Evolutionary conservation across 2,888 invertebrate genomes (phyloP), one percentile per base, ranked within the genome.

Genomic region (Tachystola acroxantha): DNA sequence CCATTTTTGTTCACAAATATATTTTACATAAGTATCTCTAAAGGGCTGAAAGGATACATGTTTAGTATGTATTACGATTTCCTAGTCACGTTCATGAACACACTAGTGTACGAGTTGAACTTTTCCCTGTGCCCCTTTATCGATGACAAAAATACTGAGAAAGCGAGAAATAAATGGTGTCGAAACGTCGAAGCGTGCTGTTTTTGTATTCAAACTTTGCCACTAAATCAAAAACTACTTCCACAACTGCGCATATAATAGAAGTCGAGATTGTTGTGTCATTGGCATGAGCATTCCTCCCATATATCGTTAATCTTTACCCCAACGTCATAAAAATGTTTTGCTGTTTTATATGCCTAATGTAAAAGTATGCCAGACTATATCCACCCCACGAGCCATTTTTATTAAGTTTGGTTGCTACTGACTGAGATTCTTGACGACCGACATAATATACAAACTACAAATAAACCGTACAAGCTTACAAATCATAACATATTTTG

Each of bases 161-260:
- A 64, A 65, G 53, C 62, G 61, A 53, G 58, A 68, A 74, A 70
- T 68, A 75, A 74, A 72, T 70, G 62, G 64, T 61, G 60, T 63
- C 52, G 61, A 62, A 63, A 65, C 53, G 63, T 62, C 62, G 63
- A 58, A 52, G 51, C 58, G 56, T 45, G 53, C 59, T 64, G 60
- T 71, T 66, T 73, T 67, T 71, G 60, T 69, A 64, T 67, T 64
- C 58, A 50, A 77, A 73, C 68, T 74, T 72, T 46, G 48, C 48
- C 51, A 60, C 56, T 74, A 70, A 72, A 75, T 74, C 73, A 75
- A 62, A 65, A 68, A 71, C 59, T 65, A 70, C 50, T 66, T 62
- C 46, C 48, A 40, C 40, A 50, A 47, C 41, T 45, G 46, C 51
- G 43, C 38, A 39, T 44, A 43, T 38, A 39, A 34, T 34, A 41